These are phyloP conservation scores for Platygyra sinensis DNA, from an alignment of 64 coral and sea anemone species.

Conservation along the genomic window DNA sequence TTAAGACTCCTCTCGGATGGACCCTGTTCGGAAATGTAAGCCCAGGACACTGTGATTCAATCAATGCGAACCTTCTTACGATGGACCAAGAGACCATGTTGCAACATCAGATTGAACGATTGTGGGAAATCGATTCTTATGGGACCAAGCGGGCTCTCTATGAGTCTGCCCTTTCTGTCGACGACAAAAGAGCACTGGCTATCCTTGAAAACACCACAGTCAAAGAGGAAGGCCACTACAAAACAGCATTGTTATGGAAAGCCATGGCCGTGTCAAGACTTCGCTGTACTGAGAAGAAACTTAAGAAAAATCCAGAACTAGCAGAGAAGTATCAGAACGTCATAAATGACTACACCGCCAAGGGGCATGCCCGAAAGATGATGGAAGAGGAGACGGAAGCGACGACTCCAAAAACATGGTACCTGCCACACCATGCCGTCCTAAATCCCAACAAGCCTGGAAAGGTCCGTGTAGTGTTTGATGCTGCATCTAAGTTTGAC, in stretches of 20 bases:
- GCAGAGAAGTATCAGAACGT: conserved; percentile 36
- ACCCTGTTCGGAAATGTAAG: conserved; percentile 4
- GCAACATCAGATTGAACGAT: neutral
- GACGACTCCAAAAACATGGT: conserved; percentile 14
- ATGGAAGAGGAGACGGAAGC: neutral
- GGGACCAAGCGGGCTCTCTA: neutral
- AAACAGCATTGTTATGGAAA: conserved; percentile 49
- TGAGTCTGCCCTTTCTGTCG: neutral
- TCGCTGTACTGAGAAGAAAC: conserved; percentile 12
- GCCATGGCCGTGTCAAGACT: conserved; percentile 38
- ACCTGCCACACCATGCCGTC: conserved; percentile 66
- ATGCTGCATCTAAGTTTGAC: too few relatives aligned
- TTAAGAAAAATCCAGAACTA: conserved; percentile 9
- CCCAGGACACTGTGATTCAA: neutral
- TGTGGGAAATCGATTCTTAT: conserved; percentile 29
- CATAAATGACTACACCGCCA: neutral
- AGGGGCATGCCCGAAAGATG: conserved; percentile 25
- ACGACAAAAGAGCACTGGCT: conserved; percentile 30
- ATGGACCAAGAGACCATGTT: neutral
- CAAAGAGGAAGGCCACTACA: conserved; percentile 42
- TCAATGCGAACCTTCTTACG: neutral
- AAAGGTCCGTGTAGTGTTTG: too few relatives aligned
- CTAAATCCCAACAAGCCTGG: conserved; percentile 57
- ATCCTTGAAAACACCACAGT: conserved; percentile 22
- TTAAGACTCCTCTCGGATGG: neutral